Base-by-base conservation (phyloP, 2,888 invertebrate genomes). In the Electrophaes corylata region DNA sequence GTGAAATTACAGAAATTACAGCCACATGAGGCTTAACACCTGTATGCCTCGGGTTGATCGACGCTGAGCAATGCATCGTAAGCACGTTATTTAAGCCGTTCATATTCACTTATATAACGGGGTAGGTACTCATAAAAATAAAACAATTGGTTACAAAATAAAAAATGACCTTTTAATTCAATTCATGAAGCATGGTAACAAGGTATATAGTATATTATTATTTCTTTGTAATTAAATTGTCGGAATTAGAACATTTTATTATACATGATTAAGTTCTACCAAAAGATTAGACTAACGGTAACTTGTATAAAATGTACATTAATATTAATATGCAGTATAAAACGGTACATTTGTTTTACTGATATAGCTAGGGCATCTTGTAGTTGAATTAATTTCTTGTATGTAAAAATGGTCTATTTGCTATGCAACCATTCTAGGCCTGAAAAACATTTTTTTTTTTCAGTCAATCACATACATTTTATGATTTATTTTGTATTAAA, bases 111-210 rank as follows among this genome's bases (percentile, higher is more conserved):
- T n/a, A n/a, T n/a, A n/a, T n/a, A n/a, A n/a, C n/a, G n/a, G n/a
- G n/a, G n/a, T n/a, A n/a, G n/a, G n/a, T n/a, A n/a, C n/a, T 20
- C 1, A 5, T 5, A 8, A 35, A 37, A 86, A 83, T 81, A 67
- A 89, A 88, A 87, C 75, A 70, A 57, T 67, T 31, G 10, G 26
- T 60, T 88, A 91, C 88, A 91, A 91, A 91, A 91, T 91, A 91
- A 90, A 86, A 91, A 91, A 91, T 89, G 85, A 90, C 88, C 85
- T 89, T 90, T 90, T 89, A 88, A 83, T 88, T 88, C 84, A 88
- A 88, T 90, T 91, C 80, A 85, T 87, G 84, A 91, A 91, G 91
- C 90, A 85, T 87, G 91, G 89, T 91, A 91, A 91, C 91, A 91
- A 89, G 86, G 85, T 90, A 90, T 48, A 88, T 86, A 83, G 82